These are phyloP conservation scores for Empis stercorea DNA, from an alignment of 2,888 invertebrate genomes.

Conservation along the genomic window DNA sequence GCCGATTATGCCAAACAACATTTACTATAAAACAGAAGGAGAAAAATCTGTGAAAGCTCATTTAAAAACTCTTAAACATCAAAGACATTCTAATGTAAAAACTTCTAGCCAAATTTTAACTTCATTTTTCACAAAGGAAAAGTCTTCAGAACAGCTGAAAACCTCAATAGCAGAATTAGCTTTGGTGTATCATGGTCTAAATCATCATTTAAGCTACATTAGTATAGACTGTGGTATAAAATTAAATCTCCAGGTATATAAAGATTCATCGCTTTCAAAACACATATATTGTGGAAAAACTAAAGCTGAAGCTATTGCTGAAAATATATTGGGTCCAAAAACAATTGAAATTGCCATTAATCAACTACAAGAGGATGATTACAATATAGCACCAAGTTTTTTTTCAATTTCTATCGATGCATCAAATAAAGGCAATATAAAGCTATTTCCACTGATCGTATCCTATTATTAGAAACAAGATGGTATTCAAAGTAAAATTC, in stretches of 20 bases:
- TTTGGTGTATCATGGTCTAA: constrained; percentile 12
- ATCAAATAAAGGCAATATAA: constrained; percentile 1
- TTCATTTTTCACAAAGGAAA: constrained; percentile 6
- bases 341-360: constrained; percentile 5
- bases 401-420: constrained; percentile 1
- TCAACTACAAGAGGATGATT: background rate
- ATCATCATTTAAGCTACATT: constrained; percentile 14
- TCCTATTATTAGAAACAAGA: background rate
- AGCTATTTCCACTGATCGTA: constrained; percentile 1
- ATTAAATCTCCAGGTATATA: constrained; percentile 10
- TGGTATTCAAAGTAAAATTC: background rate
- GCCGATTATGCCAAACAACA: constrained; percentile 2
- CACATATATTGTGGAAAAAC: constrained; percentile 13
- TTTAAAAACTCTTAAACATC: constrained; percentile 1
- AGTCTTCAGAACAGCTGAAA: constrained; percentile 8
- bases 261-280: constrained; percentile 12
- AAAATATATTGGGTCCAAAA: constrained; percentile 13
- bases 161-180: constrained; percentile 13
- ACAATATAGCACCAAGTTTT: background rate
- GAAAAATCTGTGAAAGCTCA: constrained; percentile 3
- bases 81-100: constrained; percentile 1
- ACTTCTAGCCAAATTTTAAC: constrained; percentile 8
- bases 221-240: constrained; percentile 15
- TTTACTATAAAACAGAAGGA: constrained; percentile 3
- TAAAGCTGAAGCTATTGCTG: constrained; percentile 11